A percentile compares a stretch with the other conserved stretches of the same genome.
These are phyloP conservation scores for Scaptodrosophila lebanonensis DNA, from an alignment of 1,140 invertebrate species.

Conservation along the genomic window DNA sequence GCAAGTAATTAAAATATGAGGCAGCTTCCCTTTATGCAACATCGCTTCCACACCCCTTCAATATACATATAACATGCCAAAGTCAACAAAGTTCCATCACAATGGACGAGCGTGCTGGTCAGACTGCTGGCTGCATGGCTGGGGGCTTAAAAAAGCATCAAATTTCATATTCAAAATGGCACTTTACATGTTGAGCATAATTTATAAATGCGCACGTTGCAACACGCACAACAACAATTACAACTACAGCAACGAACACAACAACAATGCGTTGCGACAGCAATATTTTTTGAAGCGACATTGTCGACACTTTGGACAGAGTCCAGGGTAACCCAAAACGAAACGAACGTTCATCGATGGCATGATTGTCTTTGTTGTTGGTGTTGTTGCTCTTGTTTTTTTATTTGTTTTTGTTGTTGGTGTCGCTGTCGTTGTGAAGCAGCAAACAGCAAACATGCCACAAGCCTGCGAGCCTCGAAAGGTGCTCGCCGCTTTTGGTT, in stretches of 20 bases:
- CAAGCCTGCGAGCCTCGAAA: conserved; percentile 24
- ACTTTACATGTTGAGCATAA: conserved; percentile 77
- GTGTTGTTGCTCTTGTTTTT: background rate
- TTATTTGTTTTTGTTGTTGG: conserved; percentile 4
- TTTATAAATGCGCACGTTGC: conserved; percentile 72
- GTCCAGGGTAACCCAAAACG: background rate
- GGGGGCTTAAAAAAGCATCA: conserved; percentile 76
- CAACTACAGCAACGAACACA: conserved; percentile 20
- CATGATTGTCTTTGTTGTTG: conserved; percentile 13
- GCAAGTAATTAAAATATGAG: conserved; percentile 72
- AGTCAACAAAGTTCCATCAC: conserved; percentile 38
- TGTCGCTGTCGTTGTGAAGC: conserved; percentile 52
- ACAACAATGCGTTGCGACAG: conserved; percentile 57
- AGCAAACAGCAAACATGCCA: conserved; percentile 68
- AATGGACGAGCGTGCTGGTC: conserved; percentile 19
- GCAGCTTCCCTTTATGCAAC: too few relatives aligned
- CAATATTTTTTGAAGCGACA: conserved; percentile 72
- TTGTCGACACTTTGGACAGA: conserved; percentile 58
- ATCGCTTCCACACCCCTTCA: background rate
- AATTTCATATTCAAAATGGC: conserved; percentile 77
- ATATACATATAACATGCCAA: conserved; percentile 49
- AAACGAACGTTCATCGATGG: conserved; percentile 45
- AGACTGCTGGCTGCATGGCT: conserved; percentile 25
- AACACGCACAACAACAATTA: conserved; percentile 7
- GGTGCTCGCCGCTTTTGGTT: too few relatives aligned